Conservation (phyloP, 2,113 vertebrate species). For the Pelmatolapia mariae region DNA sequence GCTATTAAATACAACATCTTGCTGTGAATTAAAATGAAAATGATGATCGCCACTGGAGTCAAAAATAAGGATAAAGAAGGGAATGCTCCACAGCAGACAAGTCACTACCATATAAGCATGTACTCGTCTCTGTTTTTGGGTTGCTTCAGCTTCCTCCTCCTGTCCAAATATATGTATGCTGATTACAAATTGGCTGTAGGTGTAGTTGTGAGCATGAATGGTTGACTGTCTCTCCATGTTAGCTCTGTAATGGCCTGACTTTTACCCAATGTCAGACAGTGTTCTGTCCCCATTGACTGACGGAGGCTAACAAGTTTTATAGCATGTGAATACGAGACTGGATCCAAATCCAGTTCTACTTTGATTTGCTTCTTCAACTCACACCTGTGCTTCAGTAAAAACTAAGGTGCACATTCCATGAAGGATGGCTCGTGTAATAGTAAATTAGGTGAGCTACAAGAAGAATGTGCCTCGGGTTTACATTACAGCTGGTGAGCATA, state of each 20-base stretch:
- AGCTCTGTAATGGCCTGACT: neutral
- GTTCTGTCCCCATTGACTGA: neutral
- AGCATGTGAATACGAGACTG: rapidly evolving
- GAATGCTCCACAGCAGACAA: neutral
- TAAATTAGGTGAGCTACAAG: neutral
- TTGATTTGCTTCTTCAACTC: neutral
- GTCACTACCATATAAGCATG: neutral
- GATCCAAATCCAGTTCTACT: neutral
- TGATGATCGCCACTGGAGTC: neutral
- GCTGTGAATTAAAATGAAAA: neutral
- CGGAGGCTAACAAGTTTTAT: neutral
- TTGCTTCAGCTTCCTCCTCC: neutral
- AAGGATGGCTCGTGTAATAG: neutral
- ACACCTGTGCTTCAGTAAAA: neutral
- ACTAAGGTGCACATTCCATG: neutral
- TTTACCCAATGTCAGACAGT: neutral
- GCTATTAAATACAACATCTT: neutral
- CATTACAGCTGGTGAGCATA: neutral
- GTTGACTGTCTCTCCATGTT: neutral
- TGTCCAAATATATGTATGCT: neutral
- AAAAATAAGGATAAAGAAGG: neutral
- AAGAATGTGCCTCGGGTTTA: neutral
- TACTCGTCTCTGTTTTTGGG: neutral
- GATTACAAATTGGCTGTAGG: neutral
- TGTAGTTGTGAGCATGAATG: neutral